Evolutionary conservation across 2,113 vertebrate species (phyloP), one percentile per base, ranked within the genome.

Genomic region (Sterrhoptilus dennistouni): DNA sequence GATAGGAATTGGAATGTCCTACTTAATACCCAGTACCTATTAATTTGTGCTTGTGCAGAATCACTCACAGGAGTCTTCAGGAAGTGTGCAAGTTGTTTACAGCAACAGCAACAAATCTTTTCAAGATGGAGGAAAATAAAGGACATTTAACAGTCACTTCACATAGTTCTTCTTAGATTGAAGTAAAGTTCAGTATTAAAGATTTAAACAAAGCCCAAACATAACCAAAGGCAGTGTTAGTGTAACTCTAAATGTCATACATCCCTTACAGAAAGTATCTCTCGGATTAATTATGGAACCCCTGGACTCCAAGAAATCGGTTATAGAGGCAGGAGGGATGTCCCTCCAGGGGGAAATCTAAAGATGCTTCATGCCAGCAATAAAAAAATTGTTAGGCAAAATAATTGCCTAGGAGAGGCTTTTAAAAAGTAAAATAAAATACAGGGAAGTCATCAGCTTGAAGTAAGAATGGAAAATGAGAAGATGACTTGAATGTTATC

Each of bases 101-200:
- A 24, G 49, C 24, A 27, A 33, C 25, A 56, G 18, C 44, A 54
- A 22, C 42, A 56, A 59, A 50, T 16, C 60, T 84, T 33, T 50
- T 86, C 23, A 63, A 60, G 81, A n/a, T 2, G 14, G 16, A 66
- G 57, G 86, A 82, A 85, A 88, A 44, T 4, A 33, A 60, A 45
- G 59, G 49, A 35, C 18, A n/a, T 65, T 63, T 44, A 89, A 76
- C 88, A 87, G 76, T 86, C 52, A 35, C 54, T 81, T 89, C 61
- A 50, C 38, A 45, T 56, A 59, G 44, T 45, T 80, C 29, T 78
- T 69, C 66, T 38, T 70, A 83, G 64, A 95, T 38, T 92, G 91
- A 95, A 96, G 68, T 93, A 87, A 87, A 80, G 76, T 94, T 95
- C 45, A 70, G 64, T 59, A 91, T 91, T 82, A 84, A 85, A 89